Base-by-base conservation (phyloP, 2,888 invertebrate species). In the Bhutanitis thaidina region DNA sequence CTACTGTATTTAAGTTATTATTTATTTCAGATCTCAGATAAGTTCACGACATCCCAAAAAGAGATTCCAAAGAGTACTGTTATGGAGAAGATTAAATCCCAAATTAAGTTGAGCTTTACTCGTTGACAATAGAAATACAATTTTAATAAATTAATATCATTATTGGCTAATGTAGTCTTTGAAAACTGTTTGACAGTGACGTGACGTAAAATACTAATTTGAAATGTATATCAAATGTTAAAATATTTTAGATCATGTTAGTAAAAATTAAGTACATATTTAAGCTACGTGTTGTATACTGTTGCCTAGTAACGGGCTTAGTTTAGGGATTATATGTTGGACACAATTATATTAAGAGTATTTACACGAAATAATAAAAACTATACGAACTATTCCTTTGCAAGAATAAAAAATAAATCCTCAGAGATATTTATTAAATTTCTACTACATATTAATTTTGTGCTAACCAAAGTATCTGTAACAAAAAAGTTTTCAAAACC, bases 41-140 rank as follows among this genome's bases (percentile, higher is more conserved):
- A 58, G 58, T 60, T 61, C 59, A 65, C 65, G 62, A 43, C 36
- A 49, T 44, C 37, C 52, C 52, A 52, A 52, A 52, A 53, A 58
- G 43, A 74, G 69, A 78, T 75, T 77, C 80, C 80, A 78, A 80
- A 79, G 69, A 71, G 64, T 68, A 61, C 52, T 52, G 52, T 47
- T 47, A 47, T 52, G 47, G 52, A 52, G 52, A 52, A 52, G 52
- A 52, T 52, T 43, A 47, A 52, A 47, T 52, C 52, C 14, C 52
- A 52, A 47, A 29, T 53, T 36, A 52, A 54, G 44, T 50, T 53
- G 80, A 83, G 83, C 83, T 84, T 84, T 82, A 82, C 74, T 66
- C 47, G 58, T 72, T 76, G 83, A 84, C 83, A 84, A 84, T 84
- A 82, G 81, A 65, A 69, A 38, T 59, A 58, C 58, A 64, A 59